Evolutionary conservation across 35 echinoderm and acorn worm genomes (phyloP), one percentile per base, ranked within the genome.

Genomic region (Heliocidaris tuberculata): DNA sequence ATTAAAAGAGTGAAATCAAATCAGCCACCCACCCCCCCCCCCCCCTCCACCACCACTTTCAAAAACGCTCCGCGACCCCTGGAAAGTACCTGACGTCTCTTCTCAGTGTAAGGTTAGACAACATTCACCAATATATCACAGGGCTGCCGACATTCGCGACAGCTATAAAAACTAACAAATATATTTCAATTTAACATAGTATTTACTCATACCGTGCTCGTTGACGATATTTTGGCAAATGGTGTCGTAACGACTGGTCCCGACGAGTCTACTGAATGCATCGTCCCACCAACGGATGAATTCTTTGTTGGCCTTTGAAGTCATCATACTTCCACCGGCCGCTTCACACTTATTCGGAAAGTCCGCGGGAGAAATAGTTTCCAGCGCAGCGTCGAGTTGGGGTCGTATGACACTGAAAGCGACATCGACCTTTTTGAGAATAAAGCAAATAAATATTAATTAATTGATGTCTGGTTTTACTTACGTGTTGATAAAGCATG

Each of bases 291-390:
- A 89, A 13, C 87, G 31, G 31, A 89, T 9, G 87, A 89, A 89
- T 48, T 89, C 87, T 9, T 89, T 32, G 87, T 89, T 89, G 9
- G 87, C 31, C 87, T 89, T 89, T 27, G 87, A 89, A 32, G 87
- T 89, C 87, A 89, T 89, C 87, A 89, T 89, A 27, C 87, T 89
- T 89, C 87, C 87, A 48, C 87, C 87, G 10, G 0, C 87, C 87
- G 87, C 87, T 89, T 47, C 87, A 19, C 87, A 89, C 29, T 47
- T 89, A 48, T 89, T 89, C 4, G 87, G 19, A 27, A 89, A 47
- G 11, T 89, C 87, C 13, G 31, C 87, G 31, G 87, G 87, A 89
- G 87, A 89, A 48, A 89, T 89, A 47, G 31, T 32, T 48, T 89
- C 31, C 31, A 89, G 87, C 29, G 31, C 47, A 48, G 31, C 87